These are phyloP conservation scores for Potorous gilbertii DNA, from an alignment of 2,797 vertebrate species.

Conservation along the genomic window DNA sequence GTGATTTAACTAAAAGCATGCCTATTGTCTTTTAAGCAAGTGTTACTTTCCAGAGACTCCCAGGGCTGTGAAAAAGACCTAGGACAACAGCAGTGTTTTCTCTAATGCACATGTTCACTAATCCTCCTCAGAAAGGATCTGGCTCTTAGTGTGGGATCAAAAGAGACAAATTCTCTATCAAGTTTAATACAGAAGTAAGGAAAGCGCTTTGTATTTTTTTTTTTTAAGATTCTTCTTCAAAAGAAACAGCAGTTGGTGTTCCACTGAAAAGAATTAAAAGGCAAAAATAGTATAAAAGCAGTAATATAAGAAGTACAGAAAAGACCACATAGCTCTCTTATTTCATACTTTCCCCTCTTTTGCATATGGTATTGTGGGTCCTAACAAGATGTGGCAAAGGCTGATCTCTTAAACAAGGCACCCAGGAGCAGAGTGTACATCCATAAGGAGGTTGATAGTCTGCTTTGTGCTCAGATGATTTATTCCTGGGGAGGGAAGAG, in stretches of 20 bases:
- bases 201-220: neutral
- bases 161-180: neutral
- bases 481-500: neutral
- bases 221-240: neutral
- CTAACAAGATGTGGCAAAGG: neutral
- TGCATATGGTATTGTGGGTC: neutral
- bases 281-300: neutral
- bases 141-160: neutral
- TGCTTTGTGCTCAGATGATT: too few relatives aligned
- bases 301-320: neutral
- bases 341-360: neutral
- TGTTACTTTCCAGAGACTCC: neutral
- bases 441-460: too few relatives aligned
- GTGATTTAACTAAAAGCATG: neutral
- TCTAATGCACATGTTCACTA: neutral
- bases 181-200: neutral
- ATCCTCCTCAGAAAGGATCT: neutral
- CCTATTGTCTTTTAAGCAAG: neutral
- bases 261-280: neutral
- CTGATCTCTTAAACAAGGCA: neutral
- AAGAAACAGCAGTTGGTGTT: neutral
- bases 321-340: neutral
- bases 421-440: neutral
- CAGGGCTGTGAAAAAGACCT: neutral
- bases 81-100: neutral